A percentile compares a stretch with the other conserved stretches of the same genome.
These are phyloP conservation scores for Drosophila persimilis DNA, from an alignment of 1,140 invertebrate species.

Conservation along the genomic window DNA sequence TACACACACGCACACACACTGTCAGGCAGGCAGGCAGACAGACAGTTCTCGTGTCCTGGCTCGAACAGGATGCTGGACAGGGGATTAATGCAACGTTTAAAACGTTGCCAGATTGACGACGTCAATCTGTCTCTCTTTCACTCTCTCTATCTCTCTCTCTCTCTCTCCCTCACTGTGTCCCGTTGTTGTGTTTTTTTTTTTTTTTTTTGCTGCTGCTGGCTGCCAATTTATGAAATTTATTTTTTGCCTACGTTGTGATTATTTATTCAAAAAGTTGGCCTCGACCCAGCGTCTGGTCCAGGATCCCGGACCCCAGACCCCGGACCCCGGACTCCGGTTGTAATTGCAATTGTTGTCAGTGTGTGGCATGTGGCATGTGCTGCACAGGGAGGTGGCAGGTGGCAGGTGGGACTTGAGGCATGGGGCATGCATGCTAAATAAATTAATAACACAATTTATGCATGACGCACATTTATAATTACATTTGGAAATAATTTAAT, in stretches of 20 bases:
- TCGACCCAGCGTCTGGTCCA: slow-evolving; percentile 32
- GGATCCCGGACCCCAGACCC: background rate
- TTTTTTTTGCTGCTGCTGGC: slow-evolving; percentile 12
- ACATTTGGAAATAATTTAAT: slow-evolving; percentile 82
- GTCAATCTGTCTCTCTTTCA: slow-evolving; percentile 6
- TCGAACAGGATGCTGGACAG: slow-evolving; percentile 11
- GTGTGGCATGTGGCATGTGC: slow-evolving; percentile 3
- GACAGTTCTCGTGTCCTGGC: no score
- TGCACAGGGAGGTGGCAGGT: background rate
- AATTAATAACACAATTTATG: slow-evolving; percentile 81
- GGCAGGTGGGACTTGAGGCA: background rate
- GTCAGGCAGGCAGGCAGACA: background rate
- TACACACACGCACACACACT: background rate
- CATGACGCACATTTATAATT: slow-evolving; percentile 80
- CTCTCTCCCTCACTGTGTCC: slow-evolving; percentile 3
- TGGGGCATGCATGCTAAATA: slow-evolving; percentile 50
- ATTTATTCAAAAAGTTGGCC: slow-evolving; percentile 76
- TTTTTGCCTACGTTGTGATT: slow-evolving; percentile 79
- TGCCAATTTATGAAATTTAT: slow-evolving; percentile 77
- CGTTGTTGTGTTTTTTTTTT: slow-evolving; percentile 7
- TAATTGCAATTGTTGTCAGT: slow-evolving; percentile 54
- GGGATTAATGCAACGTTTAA: slow-evolving; percentile 75
- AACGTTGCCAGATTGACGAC: slow-evolving; percentile 46
- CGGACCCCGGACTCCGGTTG: slow-evolving; percentile 25
- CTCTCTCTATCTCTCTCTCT: slow-evolving; percentile 1